Evolutionary conservation across 1,140 invertebrate species (phyloP).

Genomic region (Drosophila navojoa): DNA sequence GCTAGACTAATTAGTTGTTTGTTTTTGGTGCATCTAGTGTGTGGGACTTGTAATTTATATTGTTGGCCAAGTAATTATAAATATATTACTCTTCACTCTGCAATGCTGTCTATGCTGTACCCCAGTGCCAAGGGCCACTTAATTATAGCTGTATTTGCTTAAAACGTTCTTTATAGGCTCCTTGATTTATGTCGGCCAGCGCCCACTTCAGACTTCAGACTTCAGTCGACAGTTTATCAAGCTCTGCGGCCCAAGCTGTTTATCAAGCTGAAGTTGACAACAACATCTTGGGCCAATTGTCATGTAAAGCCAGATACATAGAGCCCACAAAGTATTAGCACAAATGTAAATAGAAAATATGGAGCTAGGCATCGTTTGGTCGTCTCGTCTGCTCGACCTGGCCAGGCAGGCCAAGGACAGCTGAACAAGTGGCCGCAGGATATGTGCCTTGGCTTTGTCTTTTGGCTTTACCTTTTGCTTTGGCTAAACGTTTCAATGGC

Average conservation of each 20-base stretch:
- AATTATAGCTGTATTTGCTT: slow-evolving; percentile 6
- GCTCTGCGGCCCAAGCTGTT: background rate
- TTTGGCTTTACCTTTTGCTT: slow-evolving; percentile 33
- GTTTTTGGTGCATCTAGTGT: background rate
- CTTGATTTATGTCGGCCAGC: slow-evolving; percentile 10
- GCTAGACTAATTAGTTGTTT: slow-evolving; percentile 1
- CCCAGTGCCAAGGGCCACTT: slow-evolving; percentile 2
- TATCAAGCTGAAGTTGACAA: slow-evolving; percentile 49
- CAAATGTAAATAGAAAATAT: slow-evolving; percentile 45
- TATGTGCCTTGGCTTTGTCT: slow-evolving; percentile 29
- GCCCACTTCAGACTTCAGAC: background rate
- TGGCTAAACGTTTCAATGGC: slow-evolving; percentile 54
- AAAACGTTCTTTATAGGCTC: background rate
- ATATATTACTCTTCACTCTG: no score
- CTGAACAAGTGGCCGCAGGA: slow-evolving; percentile 31
- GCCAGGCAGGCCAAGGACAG: slow-evolving; percentile 27
- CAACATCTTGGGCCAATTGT: slow-evolving; percentile 23
- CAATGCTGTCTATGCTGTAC: background rate
- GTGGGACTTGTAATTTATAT: slow-evolving; percentile 2
- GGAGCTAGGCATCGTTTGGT: background rate
- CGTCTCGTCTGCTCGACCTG: background rate
- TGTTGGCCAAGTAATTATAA: slow-evolving; percentile 5
- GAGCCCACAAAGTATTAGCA: slow-evolving; percentile 38
- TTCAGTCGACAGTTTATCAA: slow-evolving; percentile 19
- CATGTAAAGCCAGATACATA: slow-evolving; percentile 41